Conservation (phyloP, 2,888 invertebrate genomes). For the Nymphalis urticae region DNA sequence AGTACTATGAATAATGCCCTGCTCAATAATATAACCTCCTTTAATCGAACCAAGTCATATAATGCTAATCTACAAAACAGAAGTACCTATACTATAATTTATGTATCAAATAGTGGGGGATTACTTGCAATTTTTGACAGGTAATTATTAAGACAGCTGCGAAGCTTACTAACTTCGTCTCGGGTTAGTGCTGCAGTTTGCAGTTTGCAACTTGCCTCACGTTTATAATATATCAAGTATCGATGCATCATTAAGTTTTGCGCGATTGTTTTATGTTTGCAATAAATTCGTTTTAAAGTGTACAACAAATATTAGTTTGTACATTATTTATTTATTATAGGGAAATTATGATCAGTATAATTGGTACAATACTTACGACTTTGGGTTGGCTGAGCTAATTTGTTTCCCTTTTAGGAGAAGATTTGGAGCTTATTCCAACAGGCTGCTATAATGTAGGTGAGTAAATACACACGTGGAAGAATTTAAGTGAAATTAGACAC, state of each 20-base stretch:
- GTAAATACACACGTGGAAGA: too few relatives aligned
- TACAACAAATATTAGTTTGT: too few relatives aligned
- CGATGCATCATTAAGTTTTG: slow-evolving; percentile 40
- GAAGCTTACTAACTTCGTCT: slow-evolving; percentile 34
- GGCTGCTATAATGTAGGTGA: too few relatives aligned
- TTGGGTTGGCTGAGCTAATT: too few relatives aligned
- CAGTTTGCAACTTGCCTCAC: slow-evolving; percentile 38
- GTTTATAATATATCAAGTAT: slow-evolving; percentile 38
- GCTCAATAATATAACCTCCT: not conserved
- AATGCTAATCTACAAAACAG: not conserved
- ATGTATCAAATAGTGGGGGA: not conserved
- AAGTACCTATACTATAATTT: not conserved
- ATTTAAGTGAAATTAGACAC: too few relatives aligned
- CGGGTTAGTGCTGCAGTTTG: slow-evolving; percentile 37
- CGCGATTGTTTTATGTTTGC: slow-evolving; percentile 2
- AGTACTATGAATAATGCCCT: too few relatives aligned
- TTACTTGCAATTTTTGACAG: slow-evolving; percentile 32
- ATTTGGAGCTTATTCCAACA: too few relatives aligned
- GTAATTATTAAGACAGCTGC: slow-evolving; percentile 36
- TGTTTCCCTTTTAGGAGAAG: too few relatives aligned
- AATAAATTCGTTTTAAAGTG: not conserved
- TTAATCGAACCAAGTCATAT: not conserved
- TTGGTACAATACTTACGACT: too few relatives aligned
- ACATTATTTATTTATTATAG: not conserved
- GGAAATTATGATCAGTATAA: too few relatives aligned